Evolutionary conservation across 2,888 invertebrate species (phyloP).

Genomic region (Trachelus troglodyta): DNA sequence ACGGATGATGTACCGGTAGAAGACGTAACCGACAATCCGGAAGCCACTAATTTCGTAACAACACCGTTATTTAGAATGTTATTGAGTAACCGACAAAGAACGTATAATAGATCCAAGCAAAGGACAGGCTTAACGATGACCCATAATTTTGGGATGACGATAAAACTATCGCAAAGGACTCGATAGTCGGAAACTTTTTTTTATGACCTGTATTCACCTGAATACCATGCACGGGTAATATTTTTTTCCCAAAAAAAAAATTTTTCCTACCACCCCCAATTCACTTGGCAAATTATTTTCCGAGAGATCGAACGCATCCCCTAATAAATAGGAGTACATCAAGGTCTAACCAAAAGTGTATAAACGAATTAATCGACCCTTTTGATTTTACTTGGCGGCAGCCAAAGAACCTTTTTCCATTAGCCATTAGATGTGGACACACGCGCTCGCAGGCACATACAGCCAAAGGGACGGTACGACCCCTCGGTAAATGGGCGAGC

Average conservation of each 20-base stretch:
- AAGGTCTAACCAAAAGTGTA: slow-evolving; percentile 6
- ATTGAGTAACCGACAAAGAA: not conserved
- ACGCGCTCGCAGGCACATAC: not conserved
- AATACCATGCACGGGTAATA: too few relatives aligned
- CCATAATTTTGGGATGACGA: not conserved
- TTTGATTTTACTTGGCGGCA: slow-evolving; percentile 19
- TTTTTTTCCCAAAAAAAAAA: not conserved
- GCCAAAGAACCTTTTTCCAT: slow-evolving; percentile 41
- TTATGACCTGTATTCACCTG: too few relatives aligned
- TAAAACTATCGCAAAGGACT: not conserved
- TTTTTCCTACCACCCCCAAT: not conserved
- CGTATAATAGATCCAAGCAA: not conserved
- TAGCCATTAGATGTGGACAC: slow-evolving; percentile 36
- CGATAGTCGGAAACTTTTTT: not conserved
- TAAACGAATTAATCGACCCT: slow-evolving; percentile 32
- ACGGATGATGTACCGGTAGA: not conserved
- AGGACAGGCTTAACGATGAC: not conserved
- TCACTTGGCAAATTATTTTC: not conserved
- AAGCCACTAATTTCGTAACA: not conserved
- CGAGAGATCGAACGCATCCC: not conserved
- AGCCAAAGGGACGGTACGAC: not conserved
- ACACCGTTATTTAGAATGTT: not conserved
- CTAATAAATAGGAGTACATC: not conserved
- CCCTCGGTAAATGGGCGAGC: slow-evolving; percentile 16
- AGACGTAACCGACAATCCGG: not conserved